A percentile compares a stretch with the other conserved stretches of the same genome.
Conservation (phyloP, 2,888 invertebrate species). For the Dichetophora obliterata region DNA sequence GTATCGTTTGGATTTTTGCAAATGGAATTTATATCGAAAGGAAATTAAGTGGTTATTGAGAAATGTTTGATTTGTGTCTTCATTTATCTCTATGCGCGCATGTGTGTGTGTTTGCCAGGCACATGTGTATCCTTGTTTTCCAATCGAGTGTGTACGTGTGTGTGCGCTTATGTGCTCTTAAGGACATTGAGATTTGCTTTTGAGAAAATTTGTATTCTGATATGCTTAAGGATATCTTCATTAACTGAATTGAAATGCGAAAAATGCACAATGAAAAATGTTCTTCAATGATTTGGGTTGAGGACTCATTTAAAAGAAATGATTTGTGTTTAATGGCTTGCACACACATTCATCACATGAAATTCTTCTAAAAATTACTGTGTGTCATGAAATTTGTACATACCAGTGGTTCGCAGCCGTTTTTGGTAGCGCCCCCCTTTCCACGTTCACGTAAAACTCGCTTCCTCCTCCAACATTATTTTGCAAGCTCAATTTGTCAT, state of each 20-base stretch:
- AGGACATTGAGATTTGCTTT: background rate
- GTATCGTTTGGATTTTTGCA: conserved; percentile 44
- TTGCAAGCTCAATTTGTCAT: no score
- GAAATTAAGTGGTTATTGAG: conserved; percentile 40
- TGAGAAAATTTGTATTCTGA: background rate
- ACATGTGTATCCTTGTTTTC: background rate
- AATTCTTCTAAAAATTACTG: no score
- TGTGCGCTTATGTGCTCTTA: background rate
- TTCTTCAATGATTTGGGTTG: no score
- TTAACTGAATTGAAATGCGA: background rate
- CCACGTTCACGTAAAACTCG: no score
- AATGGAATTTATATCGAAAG: conserved; percentile 39
- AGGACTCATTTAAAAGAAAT: no score
- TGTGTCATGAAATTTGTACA: no score
- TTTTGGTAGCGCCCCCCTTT: no score
- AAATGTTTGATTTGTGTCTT: conserved; percentile 36
- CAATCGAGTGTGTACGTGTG: background rate
- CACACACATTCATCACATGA: no score
- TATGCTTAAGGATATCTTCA: conserved; percentile 2
- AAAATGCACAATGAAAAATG: background rate
- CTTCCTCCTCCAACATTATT: no score
- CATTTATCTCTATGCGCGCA: background rate
- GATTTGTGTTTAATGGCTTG: no score
- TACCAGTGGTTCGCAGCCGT: no score
- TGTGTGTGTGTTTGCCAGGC: background rate